Conservation (phyloP, 2,797 vertebrate species). For the Rhyacichthys aspro region DNA sequence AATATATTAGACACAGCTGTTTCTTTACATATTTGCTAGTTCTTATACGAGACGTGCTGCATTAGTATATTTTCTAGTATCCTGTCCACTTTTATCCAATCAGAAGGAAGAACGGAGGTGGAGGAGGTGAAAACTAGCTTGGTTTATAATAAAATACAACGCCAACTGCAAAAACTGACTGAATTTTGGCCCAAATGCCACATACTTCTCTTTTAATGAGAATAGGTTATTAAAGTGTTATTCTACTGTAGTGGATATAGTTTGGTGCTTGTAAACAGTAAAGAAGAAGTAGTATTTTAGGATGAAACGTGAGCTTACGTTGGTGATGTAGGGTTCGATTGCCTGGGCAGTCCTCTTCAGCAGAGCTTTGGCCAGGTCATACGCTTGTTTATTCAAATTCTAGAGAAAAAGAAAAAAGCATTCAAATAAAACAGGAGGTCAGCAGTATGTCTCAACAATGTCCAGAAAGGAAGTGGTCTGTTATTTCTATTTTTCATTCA, state of each 20-base stretch:
- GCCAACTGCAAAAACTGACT: not conserved
- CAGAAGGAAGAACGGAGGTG: no score
- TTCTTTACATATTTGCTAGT: no score
- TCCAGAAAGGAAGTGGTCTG: not conserved
- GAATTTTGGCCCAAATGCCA: not conserved
- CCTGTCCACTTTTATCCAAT: no score
- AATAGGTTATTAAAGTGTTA: no score
- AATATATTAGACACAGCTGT: no score
- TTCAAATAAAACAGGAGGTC: constrained; percentile 1
- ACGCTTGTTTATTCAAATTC: constrained; percentile 99
- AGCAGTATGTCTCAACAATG: not conserved
- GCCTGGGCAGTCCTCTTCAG: constrained; percentile 98
- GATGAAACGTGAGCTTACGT: constrained; percentile 83
- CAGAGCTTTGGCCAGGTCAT: constrained; percentile 96
- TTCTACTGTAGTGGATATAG: no score
- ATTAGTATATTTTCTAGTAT: no score
- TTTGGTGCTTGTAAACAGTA: no score
- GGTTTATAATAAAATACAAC: not conserved
- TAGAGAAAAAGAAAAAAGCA: constrained; percentile 56
- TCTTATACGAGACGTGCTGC: no score
- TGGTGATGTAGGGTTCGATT: constrained; percentile 98
- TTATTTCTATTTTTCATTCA: constrained; percentile 2
- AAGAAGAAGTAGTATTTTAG: not conserved
- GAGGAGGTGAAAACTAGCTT: no score
- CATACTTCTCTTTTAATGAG: no score